These are phyloP conservation scores for Temnothorax rugatulus DNA, from an alignment of 2,888 invertebrate genomes.

Conservation along the genomic window DNA sequence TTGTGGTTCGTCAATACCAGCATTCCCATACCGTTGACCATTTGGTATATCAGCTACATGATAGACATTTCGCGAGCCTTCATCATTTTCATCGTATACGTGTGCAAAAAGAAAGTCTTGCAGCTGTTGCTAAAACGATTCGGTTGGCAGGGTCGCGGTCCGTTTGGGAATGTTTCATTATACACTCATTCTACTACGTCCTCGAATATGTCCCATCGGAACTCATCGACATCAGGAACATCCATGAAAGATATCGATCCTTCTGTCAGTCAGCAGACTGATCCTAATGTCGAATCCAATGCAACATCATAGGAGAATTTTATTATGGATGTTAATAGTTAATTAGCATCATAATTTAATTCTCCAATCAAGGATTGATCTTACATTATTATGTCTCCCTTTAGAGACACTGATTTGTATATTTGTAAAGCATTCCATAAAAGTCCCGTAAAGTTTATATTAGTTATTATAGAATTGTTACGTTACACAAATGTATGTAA, in stretches of 20 bases:
- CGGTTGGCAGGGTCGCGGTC: slow-evolving; percentile 64
- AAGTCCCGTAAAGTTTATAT: neutral
- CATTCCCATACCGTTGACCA: slow-evolving; percentile 78
- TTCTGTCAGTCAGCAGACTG: neutral
- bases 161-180: neutral
- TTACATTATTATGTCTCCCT: neutral
- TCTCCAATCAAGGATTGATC: neutral
- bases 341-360: neutral
- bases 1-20: slow-evolving; percentile 88
- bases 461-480: neutral
- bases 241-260: neutral
- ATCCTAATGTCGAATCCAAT: neutral
- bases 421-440: neutral
- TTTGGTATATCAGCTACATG: slow-evolving; percentile 90
- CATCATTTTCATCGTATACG: slow-evolving; percentile 91
- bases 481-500: no score
- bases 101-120: slow-evolving; percentile 90
- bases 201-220: neutral
- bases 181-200: neutral
- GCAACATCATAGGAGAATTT: neutral
- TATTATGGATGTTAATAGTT: no score
- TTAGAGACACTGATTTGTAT: neutral
- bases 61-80: slow-evolving; percentile 91
- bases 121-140: slow-evolving; percentile 89
- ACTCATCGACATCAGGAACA: neutral